Evolutionary conservation across 1,140 invertebrate genomes (phyloP).

Genomic region (Trichomalopsis sarcophagae): DNA sequence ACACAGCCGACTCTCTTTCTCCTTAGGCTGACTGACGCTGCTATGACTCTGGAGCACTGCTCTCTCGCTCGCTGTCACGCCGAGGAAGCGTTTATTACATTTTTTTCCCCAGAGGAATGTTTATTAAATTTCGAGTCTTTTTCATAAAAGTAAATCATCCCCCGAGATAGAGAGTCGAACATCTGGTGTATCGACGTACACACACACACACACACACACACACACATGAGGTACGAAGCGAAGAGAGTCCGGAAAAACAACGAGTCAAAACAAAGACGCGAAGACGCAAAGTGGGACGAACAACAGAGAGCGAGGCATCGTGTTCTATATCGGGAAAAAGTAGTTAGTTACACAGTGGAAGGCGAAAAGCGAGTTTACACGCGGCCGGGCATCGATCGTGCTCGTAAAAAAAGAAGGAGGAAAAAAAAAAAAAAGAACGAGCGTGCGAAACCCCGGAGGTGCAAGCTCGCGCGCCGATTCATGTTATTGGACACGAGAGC

Average conservation of each 20-base stretch:
- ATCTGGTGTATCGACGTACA: neutral
- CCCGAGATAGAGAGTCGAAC: neutral
- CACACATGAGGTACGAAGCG: too few species aligned
- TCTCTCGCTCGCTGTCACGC: too few species aligned
- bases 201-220: too few species aligned
- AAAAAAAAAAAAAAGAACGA: neutral
- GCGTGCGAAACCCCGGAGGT: neutral
- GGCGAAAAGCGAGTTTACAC: neutral
- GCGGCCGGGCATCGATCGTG: neutral
- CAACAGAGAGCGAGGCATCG: neutral
- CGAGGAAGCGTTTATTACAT: neutral
- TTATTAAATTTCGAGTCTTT: neutral
- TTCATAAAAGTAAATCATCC: neutral
- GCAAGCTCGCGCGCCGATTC: neutral
- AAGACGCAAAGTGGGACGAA: neutral
- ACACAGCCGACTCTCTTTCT: neutral
- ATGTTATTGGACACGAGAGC: neutral
- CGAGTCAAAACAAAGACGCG: neutral
- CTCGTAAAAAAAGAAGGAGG: too few species aligned
- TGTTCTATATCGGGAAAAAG: slow-evolving; percentile 1
- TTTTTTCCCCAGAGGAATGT: neutral
- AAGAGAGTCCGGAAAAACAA: neutral
- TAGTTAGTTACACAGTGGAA: neutral
- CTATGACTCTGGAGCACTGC: too few species aligned
- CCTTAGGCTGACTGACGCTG: neutral